Percentiles rank a stretch among this genome's conserved stretches.
Conservation (phyloP, 1,140 invertebrate genomes). For the Nomia melanderi region DNA sequence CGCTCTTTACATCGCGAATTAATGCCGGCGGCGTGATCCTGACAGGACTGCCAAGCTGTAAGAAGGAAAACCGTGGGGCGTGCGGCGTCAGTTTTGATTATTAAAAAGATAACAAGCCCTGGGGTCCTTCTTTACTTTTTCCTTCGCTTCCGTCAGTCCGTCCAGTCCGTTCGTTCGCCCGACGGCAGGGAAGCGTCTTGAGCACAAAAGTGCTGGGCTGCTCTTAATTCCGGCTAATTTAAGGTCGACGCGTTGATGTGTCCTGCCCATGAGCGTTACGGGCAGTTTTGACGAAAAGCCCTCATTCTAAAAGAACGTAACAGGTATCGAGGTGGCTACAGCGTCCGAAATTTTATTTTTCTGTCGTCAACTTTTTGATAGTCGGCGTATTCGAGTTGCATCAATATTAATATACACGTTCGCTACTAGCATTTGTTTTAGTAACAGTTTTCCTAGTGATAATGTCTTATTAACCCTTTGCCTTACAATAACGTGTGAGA, state of each 20-base stretch:
- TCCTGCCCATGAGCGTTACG: constrained; percentile 57
- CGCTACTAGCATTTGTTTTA: no score
- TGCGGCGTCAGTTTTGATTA: constrained; percentile 74
- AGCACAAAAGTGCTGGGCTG: constrained; percentile 58
- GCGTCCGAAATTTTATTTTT: background rate
- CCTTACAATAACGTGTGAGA: no score
- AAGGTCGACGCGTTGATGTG: constrained; percentile 66
- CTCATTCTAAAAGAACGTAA: background rate
- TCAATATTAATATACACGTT: no score
- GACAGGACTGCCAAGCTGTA: constrained; percentile 68
- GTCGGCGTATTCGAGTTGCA: no score
- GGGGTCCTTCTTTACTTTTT: constrained; percentile 71
- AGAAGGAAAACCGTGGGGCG: constrained; percentile 64
- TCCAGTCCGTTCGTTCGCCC: constrained; percentile 7
- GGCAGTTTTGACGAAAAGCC: constrained; percentile 46
- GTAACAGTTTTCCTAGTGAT: no score
- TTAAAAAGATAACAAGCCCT: constrained; percentile 78
- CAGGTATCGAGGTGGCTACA: background rate
- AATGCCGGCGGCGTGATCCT: constrained; percentile 75
- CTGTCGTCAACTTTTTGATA: no score
- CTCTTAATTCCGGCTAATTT: constrained; percentile 65
- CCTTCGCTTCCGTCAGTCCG: constrained; percentile 51
- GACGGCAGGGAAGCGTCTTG: constrained; percentile 57
- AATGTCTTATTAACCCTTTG: no score
- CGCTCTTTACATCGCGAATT: constrained; percentile 72